phyloP scores from a whole-genome alignment of 2,797 vertebrate genomes.

The Sparidentex hasta region DNA sequence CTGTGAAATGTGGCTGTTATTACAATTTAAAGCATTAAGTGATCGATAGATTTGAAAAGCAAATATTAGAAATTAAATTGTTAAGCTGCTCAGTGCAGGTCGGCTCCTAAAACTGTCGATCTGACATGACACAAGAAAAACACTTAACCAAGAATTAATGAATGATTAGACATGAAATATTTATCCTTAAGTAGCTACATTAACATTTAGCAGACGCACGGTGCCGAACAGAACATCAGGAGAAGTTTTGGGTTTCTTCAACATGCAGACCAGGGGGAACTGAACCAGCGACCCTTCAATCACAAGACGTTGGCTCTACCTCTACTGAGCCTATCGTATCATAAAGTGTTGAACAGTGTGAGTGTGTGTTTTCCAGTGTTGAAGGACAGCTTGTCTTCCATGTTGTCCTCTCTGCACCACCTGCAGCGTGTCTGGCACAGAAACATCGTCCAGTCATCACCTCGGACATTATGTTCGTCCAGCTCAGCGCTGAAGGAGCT shows the following conservation, averaged over 20 bases:
- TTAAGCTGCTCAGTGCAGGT: not conserved
- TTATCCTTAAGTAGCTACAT: not conserved
- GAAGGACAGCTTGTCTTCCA: not conserved
- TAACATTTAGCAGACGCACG: too few relatives aligned
- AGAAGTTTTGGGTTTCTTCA: too few relatives aligned
- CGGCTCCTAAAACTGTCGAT: not conserved
- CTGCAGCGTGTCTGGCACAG: not conserved
- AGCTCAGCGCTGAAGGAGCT: not conserved
- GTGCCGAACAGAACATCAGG: too few relatives aligned
- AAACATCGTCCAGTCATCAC: not conserved
- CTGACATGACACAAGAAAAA: not conserved
- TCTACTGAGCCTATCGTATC: not conserved
- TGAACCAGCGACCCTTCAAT: too few relatives aligned
- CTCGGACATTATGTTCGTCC: conserved; percentile 3
- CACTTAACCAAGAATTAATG: too few relatives aligned
- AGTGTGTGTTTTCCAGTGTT: not conserved
- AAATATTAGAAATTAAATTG: not conserved
- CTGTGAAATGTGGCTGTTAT: not conserved
- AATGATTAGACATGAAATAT: too few relatives aligned
- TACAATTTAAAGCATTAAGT: not conserved
- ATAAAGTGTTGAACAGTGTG: not conserved
- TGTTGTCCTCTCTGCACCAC: not conserved
- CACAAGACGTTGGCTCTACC: too few relatives aligned
- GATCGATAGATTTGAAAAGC: not conserved
- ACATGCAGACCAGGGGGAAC: too few relatives aligned